A percentile compares a stretch with the other conserved stretches of the same genome.
phyloP scores from a whole-genome alignment of 1,140 invertebrate genomes.

The Drosophila melanogaster region Release_6_plus_ISO1_MT NT_033777.3:24070001-24070500 shows the following conservation, averaged over 20 bases:
- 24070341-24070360: background rate
- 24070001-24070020: conserved; percentile 43
- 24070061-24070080: background rate
- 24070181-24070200: background rate
- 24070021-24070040: conserved; percentile 34
- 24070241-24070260: conserved; percentile 59
- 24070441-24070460: conserved; percentile 22
- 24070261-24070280: conserved; percentile 78
- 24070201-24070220: conserved; percentile 10
- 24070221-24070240: conserved; percentile 34
- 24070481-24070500: conserved; percentile 32
- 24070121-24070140: conserved; percentile 39
- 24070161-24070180: background rate
- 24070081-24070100: conserved; percentile 41
- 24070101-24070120: conserved; percentile 35
- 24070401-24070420: conserved; percentile 49
- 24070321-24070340: background rate
- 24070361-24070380: background rate
- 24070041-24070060: background rate
- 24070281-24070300: conserved; percentile 68
- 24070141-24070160: conserved; percentile 1
- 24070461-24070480: conserved; percentile 13
- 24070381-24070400: conserved; percentile 17
- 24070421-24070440: conserved; percentile 67
- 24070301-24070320: background rate